Conservation (phyloP, 2,797 vertebrate genomes). For the Epinephelus malabaricus region DNA sequence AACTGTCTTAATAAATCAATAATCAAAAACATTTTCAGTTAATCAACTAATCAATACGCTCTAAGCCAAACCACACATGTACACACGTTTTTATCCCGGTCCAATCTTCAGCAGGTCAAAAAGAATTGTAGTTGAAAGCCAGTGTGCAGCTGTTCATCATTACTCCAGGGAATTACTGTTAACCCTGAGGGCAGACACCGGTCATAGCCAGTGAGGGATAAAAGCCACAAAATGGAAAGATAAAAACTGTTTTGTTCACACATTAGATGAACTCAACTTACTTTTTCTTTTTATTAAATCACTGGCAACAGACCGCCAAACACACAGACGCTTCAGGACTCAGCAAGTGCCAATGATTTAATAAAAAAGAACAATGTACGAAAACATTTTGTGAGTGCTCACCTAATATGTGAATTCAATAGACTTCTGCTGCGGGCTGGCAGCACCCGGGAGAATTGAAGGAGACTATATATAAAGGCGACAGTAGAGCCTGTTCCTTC, state of each 20-base stretch:
- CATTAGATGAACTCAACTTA: not conserved
- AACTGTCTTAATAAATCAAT: not conserved
- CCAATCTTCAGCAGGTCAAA: not conserved
- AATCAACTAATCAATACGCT: not conserved
- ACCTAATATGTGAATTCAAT: not conserved
- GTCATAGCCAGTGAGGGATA: not conserved
- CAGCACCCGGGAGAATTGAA: not conserved
- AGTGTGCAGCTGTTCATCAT: too few species aligned
- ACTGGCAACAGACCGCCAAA: not conserved
- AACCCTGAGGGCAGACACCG: too few species aligned
- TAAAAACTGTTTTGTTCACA: not conserved
- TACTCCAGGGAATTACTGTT: too few species aligned
- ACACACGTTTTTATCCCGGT: too few species aligned
- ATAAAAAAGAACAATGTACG: not conserved
- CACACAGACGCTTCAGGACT: not conserved
- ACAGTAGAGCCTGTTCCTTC: conserved; percentile 2
- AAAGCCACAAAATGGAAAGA: not conserved
- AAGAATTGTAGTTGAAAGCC: too few species aligned
- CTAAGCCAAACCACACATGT: not conserved
- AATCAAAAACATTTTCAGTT: not conserved
- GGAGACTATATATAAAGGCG: not conserved
- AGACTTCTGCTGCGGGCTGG: not conserved
- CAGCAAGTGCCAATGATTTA: not conserved
- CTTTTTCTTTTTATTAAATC: not conserved
- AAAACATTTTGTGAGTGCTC: not conserved